Conservation (phyloP, 1,140 invertebrate genomes). For the Dolichoris vasculosae region DNA sequence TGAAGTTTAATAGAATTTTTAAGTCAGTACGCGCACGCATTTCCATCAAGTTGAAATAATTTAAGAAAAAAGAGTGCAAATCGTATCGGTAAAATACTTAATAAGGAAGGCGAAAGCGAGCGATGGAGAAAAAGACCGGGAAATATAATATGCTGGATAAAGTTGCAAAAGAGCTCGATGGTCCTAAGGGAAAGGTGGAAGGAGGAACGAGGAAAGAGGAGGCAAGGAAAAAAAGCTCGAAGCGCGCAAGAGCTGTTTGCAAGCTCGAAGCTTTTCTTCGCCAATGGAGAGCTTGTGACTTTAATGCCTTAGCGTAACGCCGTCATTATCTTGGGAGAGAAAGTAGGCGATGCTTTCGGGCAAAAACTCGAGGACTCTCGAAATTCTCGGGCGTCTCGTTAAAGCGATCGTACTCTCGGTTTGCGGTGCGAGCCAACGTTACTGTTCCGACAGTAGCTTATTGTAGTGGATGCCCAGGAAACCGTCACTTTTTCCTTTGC, state of each 20-base stretch:
- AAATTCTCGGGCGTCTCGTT: conserved; percentile 43
- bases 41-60: conserved; percentile 23
- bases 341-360: conserved; percentile 27
- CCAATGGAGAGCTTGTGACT: conserved; percentile 14
- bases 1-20: conserved; percentile 52
- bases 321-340: conserved; percentile 34
- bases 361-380: conserved; percentile 40
- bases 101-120: neutral
- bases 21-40: conserved; percentile 25
- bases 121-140: neutral
- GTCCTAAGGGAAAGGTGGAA: neutral
- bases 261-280: conserved; percentile 4
- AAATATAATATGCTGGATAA: neutral
- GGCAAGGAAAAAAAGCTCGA: neutral
- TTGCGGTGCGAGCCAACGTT: neutral
- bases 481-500: neutral
- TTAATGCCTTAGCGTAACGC: conserved; percentile 16
- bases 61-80: conserved; percentile 28
- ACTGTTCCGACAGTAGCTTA: neutral
- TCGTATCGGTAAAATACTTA: conserved; percentile 30
- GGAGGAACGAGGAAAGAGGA: neutral
- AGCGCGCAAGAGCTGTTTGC: neutral
- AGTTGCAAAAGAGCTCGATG: conserved; percentile 2
- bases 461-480: conserved; percentile 7
- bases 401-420: conserved; percentile 28